Evolutionary conservation across 2,888 invertebrate species (phyloP), one percentile per base, ranked within the genome.

Genomic region (Agrilus cyanescens): DNA sequence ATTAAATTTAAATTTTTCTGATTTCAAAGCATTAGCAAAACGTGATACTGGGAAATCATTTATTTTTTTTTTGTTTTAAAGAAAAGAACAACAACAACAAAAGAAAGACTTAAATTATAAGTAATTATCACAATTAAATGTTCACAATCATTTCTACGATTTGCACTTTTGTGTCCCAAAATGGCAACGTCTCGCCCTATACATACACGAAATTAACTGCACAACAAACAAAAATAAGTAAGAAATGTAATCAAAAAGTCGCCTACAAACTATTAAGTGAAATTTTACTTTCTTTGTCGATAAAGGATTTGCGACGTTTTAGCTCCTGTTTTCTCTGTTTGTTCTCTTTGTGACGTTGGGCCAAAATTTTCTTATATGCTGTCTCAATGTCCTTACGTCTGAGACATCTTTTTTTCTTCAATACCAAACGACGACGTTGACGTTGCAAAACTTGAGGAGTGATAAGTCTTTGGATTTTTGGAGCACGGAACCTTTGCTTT

Each of bases 261-360:
- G 32, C 29, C 39, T 76, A 74, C 54, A 75, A 78, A 63, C 83
- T 81, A 54, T 77, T 75, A 58, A 72, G 73, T 37, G 86, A 87
- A 60, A 85, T 85, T 74, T 85, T 87, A 20, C 87, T 87, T 61
- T 86, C 87, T 50, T 86, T 76, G 57, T 86, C 76, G 36, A 86
- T 87, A 54, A 86, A 85, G 42, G 86, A 85, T 46, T 86, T 79
- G 58, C 82, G 76, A 61, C 87, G 76, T 66, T 83, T 83, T 52
- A 83, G 38, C 38, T 59, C 56, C 42, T 58, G 51, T n/a, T 57
- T 51, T 12, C 51, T 50, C 38, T 55, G 52, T 46, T 60, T 59
- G 3, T 48, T 46, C 40, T 80, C 85, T 69, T 85, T 84, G 55
- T 80, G 76, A 45, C 83, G 70, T 60, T 78, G 76, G 38, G 82